These are phyloP conservation scores for Drosophila leontia DNA, from an alignment of 1,140 invertebrate species.

Conservation along the genomic window DNA sequence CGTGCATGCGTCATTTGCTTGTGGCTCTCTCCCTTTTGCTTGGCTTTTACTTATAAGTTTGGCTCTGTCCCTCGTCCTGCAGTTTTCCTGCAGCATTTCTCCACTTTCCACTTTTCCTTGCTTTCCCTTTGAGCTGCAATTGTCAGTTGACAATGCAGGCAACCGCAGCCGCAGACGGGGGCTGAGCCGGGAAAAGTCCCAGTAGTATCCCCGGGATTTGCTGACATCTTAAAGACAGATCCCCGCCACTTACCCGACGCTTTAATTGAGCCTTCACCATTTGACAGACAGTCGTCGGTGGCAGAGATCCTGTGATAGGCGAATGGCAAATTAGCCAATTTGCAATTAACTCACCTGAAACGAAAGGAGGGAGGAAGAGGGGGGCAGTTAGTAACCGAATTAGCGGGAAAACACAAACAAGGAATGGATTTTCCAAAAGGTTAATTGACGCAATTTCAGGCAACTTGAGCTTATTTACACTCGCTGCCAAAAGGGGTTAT, in stretches of 20 bases:
- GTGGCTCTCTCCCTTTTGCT: constrained; percentile 56
- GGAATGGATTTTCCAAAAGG: constrained; percentile 16
- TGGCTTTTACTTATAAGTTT: constrained; percentile 55
- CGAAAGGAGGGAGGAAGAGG: background rate
- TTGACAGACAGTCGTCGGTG: background rate
- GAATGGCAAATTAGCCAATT: constrained; percentile 21
- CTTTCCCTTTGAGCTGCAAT: constrained; percentile 54
- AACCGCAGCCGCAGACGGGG: constrained; percentile 27
- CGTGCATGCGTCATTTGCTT: constrained; percentile 69
- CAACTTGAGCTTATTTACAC: constrained; percentile 23
- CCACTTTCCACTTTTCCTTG: constrained; percentile 5
- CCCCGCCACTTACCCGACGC: constrained; percentile 16
- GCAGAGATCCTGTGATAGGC: background rate
- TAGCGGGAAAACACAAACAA: constrained; percentile 38
- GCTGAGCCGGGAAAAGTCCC: background rate
- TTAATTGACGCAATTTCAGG: constrained; percentile 75
- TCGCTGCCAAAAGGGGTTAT: constrained; percentile 17
- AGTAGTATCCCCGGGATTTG: background rate
- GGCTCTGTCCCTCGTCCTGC: background rate
- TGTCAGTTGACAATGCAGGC: constrained; percentile 62
- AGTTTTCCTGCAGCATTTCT: background rate
- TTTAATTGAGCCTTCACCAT: constrained; percentile 32
- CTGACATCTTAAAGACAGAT: constrained; percentile 35
- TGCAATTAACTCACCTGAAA: constrained; percentile 33
- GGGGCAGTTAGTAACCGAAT: constrained; percentile 26